Base-by-base conservation (phyloP, 2,113 vertebrate species). In the Elachura formosa region DNA sequence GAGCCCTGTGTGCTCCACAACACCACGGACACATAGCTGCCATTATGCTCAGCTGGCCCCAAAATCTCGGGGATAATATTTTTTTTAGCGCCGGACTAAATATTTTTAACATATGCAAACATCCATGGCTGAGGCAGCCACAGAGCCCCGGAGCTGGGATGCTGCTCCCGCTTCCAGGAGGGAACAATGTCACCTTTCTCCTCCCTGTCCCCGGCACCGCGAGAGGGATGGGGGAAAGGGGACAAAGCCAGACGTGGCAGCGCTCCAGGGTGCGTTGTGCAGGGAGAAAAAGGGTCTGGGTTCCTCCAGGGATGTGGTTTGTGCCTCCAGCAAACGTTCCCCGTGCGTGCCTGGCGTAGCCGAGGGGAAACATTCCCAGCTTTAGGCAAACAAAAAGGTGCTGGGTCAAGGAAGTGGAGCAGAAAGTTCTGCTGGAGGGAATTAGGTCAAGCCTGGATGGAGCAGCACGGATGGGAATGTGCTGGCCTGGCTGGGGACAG, bases 11-110 rank as follows among this genome's bases (percentile, higher is more conserved):
- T 96, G 89, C 33, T 6, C 41, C 69, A n/a, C n/a, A n/a, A n/a
- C n/a, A n/a, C n/a, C n/a, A 62, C 36, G 25, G 95, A 97, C 96
- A 97, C 83, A 97, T 92, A 59, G 96, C 20, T 95, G 95, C 90
- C 93, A 96, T 96, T 97, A 93, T 97, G 92, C 78, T 91, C 59
- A 40, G 89, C 94, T 96, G 97, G 96, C 95, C 89, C 93, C 95
- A 81, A 73, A 92, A 93, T 79, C 96, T 84, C 6, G 91, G 78
- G 45, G 85, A 95, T 93, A 95, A 96, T 96, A 98, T 96, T 97
- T 96, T 96, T 97, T 95, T 97, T 96, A 97, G 94, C 95, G 19
- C 94, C 28, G 97, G 93, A 97, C 96, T 97, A 97, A 97, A 96
- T 96, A 84, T 97, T 96, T 97, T 97, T 93, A 95, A 96, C 96